These are phyloP conservation scores for Neolamprologus modestus DNA, from an alignment of 2,113 vertebrate genomes.

Conservation along the genomic window DNA sequence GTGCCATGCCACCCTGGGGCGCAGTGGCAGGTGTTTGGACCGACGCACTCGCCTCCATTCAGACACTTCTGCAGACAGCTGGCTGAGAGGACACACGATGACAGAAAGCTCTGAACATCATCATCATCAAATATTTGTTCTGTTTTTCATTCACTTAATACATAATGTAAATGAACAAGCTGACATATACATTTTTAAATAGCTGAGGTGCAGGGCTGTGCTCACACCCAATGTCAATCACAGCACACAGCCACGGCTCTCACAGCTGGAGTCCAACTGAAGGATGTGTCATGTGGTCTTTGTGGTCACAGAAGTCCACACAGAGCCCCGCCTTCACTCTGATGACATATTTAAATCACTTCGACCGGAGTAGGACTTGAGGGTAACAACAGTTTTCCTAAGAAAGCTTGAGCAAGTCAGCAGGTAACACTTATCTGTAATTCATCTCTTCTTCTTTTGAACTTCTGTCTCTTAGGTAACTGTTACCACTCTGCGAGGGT, in stretches of 20 bases:
- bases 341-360: neutral
- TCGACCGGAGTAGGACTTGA: neutral
- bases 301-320: neutral
- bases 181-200: neutral
- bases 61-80: conserved; percentile 73
- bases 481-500: neutral
- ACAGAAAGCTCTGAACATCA: neutral
- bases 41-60: conserved; percentile 66
- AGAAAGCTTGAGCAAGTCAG: neutral
- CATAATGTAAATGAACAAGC: neutral
- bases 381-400: neutral
- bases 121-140: neutral
- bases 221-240: neutral
- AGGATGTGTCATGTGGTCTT: neutral
- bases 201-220: neutral
- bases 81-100: conserved; percentile 30
- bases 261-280: neutral
- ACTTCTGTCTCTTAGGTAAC: neutral
- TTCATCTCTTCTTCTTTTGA: neutral
- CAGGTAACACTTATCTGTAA: neutral
- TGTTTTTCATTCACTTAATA: neutral
- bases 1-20: conserved; percentile 55
- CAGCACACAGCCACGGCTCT: neutral
- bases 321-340: neutral
- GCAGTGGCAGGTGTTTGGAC: conserved; percentile 63